Conservation (phyloP, 2,888 invertebrate species). For the Hyles lineata region DNA sequence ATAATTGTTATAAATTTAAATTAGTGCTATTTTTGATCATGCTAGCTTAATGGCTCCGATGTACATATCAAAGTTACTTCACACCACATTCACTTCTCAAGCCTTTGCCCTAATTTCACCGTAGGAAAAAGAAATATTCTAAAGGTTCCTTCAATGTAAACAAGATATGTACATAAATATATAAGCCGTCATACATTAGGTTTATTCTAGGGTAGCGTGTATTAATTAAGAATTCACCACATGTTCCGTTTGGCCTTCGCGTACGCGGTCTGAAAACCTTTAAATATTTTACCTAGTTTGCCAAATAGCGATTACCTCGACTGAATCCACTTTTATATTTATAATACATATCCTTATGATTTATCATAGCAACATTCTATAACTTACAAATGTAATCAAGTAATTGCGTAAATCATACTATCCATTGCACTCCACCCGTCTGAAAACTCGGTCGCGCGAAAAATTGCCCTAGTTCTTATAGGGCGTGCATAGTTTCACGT, state of each 20-base stretch:
- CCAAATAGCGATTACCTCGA: background rate
- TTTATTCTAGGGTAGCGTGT: background rate
- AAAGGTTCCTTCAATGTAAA: background rate
- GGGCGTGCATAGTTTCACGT: too few relatives aligned
- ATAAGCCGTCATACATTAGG: background rate
- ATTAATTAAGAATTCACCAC: background rate
- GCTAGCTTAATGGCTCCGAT: background rate
- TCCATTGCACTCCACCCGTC: too few relatives aligned
- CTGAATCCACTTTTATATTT: background rate
- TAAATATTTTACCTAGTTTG: slow-evolving; percentile 6
- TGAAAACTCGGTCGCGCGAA: too few relatives aligned
- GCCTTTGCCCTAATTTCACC: background rate
- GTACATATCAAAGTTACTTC: background rate
- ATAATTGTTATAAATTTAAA: background rate
- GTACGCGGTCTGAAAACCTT: background rate
- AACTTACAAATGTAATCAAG: too few relatives aligned
- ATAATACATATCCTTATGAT: background rate
- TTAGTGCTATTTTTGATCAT: too few relatives aligned
- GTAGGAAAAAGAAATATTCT: background rate
- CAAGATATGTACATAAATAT: background rate
- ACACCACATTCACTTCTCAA: background rate
- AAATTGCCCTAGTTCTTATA: too few relatives aligned
- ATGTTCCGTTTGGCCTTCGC: background rate
- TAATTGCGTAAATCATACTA: too few relatives aligned
- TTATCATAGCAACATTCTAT: too few relatives aligned